Base-by-base conservation (phyloP, 2,888 invertebrate genomes). In the Callinectes sapidus region DNA sequence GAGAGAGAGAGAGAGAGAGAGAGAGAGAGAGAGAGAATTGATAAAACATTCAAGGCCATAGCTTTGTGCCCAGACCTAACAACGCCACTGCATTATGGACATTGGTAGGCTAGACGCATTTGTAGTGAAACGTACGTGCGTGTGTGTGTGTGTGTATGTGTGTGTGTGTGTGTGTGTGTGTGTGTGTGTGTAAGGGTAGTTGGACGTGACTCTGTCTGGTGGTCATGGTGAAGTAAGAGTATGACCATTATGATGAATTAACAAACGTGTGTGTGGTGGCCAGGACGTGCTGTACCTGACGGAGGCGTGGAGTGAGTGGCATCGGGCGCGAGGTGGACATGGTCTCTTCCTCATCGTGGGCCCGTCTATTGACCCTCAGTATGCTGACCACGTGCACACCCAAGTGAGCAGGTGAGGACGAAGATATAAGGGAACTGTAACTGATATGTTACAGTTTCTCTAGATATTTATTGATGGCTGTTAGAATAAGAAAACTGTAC, bases 281-380 rank as follows among this genome's bases (percentile, higher is more conserved):
- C 92, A 92, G 92, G 92, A 92, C n/a, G 89, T 92, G n/a, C 42
- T 92, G 86, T 92, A 54, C 48, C 86, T 92, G 48, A 90, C 89
- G 48, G 92, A 92, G 32, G 86, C 89, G 5, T 92, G 92, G 90
- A 92, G 92, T 16, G n/a, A 23, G n/a, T 92, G 92, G 92, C 92
- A 87, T 1, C 39, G 28, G 85, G 66, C 32, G 6, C 48, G 85
- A n/a, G 85, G 66, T 8, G 92, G 92, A 6, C 10, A 66, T 16
- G 92, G 92, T 2, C 32, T 66, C 3, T 39, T 92, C 14, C 23
- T 92, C 18, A 92, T 92, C 28, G 0, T 92, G 0, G 92, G 92
- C 2, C 92, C 92, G 10, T n/a, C 89, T 18, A 23, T 92, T 23
- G 92, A 92, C 39, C 54, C 85, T 23, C 42, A 86, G 5, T 92